A percentile compares a stretch with the other conserved stretches of the same genome.
Conservation (phyloP, 2,797 vertebrate genomes). For the Pitangus sulphuratus region DNA sequence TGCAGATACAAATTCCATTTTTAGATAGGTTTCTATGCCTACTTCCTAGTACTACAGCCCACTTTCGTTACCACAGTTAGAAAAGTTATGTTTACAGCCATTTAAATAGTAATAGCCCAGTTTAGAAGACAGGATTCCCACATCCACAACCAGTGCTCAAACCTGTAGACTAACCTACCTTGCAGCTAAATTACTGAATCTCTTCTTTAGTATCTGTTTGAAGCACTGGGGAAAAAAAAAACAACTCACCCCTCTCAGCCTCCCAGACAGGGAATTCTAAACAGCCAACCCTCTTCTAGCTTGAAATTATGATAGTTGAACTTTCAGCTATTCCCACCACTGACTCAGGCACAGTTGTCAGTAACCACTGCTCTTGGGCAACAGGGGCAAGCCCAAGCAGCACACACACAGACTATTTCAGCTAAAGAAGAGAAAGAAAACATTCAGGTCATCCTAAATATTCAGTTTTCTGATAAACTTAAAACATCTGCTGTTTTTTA, state of each 20-base stretch:
- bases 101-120: background rate
- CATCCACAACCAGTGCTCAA: background rate
- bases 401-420: background rate
- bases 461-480: background rate
- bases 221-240: background rate
- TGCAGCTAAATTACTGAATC: background rate
- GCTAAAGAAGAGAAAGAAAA: background rate
- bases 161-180: background rate
- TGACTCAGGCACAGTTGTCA: background rate
- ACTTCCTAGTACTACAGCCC: background rate
- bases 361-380: background rate
- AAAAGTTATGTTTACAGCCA: background rate
- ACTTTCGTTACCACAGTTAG: background rate
- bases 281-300: background rate
- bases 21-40: background rate
- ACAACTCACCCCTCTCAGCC: rapidly evolving
- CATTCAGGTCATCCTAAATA: background rate
- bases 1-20: background rate
- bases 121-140: background rate
- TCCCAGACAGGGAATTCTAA: background rate
- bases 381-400: background rate
- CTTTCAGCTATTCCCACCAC: background rate
- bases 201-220: background rate
- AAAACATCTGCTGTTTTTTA: background rate
- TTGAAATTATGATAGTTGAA: background rate